These are phyloP conservation scores for Zaprionus tsacasi DNA, from an alignment of 1,140 invertebrate genomes.

Conservation along the genomic window DNA sequence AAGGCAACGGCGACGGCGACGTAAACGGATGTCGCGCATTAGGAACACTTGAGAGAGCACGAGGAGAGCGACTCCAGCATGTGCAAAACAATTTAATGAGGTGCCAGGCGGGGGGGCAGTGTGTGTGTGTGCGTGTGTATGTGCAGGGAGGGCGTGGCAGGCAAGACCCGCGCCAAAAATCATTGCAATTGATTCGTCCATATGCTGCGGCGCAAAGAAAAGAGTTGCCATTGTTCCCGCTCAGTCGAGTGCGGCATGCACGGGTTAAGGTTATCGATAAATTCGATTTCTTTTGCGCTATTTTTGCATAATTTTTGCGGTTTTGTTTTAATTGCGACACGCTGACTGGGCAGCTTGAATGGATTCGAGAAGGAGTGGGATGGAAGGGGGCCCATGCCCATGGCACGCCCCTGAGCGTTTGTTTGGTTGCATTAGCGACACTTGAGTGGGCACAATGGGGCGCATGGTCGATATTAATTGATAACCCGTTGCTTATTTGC, in stretches of 20 bases:
- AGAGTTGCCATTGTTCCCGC: slow-evolving; percentile 55
- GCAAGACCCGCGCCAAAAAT: slow-evolving; percentile 75
- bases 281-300: slow-evolving; percentile 1
- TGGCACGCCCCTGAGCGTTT: slow-evolving; percentile 71
- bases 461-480: slow-evolving; percentile 77
- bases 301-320: slow-evolving; percentile 55
- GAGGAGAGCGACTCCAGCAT: slow-evolving; percentile 34
- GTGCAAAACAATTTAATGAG: slow-evolving; percentile 76
- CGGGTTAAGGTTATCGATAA: slow-evolving; percentile 63
- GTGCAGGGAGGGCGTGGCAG: background rate
- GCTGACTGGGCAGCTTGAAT: slow-evolving; percentile 66
- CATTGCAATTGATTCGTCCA: slow-evolving; percentile 71
- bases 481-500: slow-evolving; percentile 82
- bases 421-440: slow-evolving; percentile 73
- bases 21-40: slow-evolving; percentile 82
- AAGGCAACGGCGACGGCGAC: slow-evolving; percentile 14
- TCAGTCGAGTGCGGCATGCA: slow-evolving; percentile 57
- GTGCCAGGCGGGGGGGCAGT: slow-evolving; percentile 47
- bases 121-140: no score
- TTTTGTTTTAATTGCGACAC: slow-evolving; percentile 78
- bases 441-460: slow-evolving; percentile 62
- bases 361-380: slow-evolving; percentile 16
- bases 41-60: slow-evolving; percentile 75
- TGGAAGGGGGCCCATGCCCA: background rate
- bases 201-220: slow-evolving; percentile 58